Base-by-base conservation (phyloP, 2,113 vertebrate species). In the Platycercus adscitus region DNA sequence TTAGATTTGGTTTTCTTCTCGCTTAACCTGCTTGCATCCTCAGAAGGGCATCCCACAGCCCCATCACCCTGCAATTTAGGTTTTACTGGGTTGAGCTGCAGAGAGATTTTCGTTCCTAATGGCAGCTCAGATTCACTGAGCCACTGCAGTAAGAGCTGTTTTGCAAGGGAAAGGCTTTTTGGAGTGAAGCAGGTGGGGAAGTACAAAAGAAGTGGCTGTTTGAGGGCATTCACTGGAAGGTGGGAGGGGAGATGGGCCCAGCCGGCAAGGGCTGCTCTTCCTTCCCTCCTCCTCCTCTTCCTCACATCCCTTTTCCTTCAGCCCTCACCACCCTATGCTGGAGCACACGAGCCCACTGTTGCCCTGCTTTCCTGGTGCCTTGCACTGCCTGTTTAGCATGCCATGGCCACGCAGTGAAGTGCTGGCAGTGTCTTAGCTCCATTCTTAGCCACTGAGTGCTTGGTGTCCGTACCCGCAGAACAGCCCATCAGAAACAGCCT, bases 391-490 rank as follows among this genome's bases (percentile, higher is more conserved):
- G 46, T 43, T 66, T 66, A 50, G 55, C 37, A 1, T 53, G 41
- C 39, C 49, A 6, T 20, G 33, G 31, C 47, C 68, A 43, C 31
- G 41, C 21, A 43, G 31, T 26, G 75, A 28, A 52, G 52, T 12
- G 5, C 47, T 68, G 63, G 70, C 79, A 64, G 43, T 3, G 47
- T 75, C 82, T 81, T 43, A 21, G 3, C 70, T 24, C 72, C 16
- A 1, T 23, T 58, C 31, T 29, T 55, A 9, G 17, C n/a, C 47
- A 33, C 28, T 0, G 1, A 39, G 68, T 0, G 0, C 52, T 88
- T 0, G 0, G 13, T 43, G 43, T 35, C 58, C 7, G 7, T 2
- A 2, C n/a, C 25, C 61, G 33, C 10, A 4, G 63, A 21, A 52
- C 33, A 85, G 46, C 64, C 24, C 11, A 1, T 50, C n/a, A 50